phyloP scores from a whole-genome alignment of 2,888 invertebrate species.

The Glaucopsyche alexis region DNA sequence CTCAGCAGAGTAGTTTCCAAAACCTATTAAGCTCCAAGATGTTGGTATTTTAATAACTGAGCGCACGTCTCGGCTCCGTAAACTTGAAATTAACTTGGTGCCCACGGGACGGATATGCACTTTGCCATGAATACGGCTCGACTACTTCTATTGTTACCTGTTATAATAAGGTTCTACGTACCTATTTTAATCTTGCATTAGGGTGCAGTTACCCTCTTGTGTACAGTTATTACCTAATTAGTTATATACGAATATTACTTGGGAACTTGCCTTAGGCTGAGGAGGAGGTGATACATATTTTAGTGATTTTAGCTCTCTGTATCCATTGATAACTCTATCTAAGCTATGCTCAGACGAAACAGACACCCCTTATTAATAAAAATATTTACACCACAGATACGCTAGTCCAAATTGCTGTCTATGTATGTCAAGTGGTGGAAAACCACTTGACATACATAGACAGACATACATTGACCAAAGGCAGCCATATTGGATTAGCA shows the following conservation, averaged over 20 bases:
- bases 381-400: too few relatives aligned
- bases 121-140: conserved; percentile 49
- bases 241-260: not conserved
- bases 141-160: conserved; percentile 44
- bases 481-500: too few relatives aligned
- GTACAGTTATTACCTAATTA: conserved; percentile 27
- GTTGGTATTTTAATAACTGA: conserved; percentile 73
- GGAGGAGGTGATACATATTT: not conserved
- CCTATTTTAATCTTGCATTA: conserved; percentile 38
- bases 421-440: too few relatives aligned
- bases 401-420: too few relatives aligned
- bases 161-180: conserved; percentile 45
- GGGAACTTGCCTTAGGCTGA: conserved; percentile 12
- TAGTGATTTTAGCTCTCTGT: not conserved
- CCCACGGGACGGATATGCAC: conserved; percentile 58
- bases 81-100: conserved; percentile 75
- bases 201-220: conserved; percentile 34
- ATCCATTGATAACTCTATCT: not conserved
- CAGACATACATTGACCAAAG: too few relatives aligned
- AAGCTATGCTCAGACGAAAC: not conserved
- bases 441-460: too few relatives aligned
- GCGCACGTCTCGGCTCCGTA: conserved; percentile 55
- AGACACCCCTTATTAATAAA: not conserved
- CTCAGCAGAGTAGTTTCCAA: conserved; percentile 54
- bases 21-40: conserved; percentile 69